These are phyloP conservation scores for Amia ocellicauda DNA, from an alignment of 2,113 vertebrate species.

Conservation along the genomic window DNA sequence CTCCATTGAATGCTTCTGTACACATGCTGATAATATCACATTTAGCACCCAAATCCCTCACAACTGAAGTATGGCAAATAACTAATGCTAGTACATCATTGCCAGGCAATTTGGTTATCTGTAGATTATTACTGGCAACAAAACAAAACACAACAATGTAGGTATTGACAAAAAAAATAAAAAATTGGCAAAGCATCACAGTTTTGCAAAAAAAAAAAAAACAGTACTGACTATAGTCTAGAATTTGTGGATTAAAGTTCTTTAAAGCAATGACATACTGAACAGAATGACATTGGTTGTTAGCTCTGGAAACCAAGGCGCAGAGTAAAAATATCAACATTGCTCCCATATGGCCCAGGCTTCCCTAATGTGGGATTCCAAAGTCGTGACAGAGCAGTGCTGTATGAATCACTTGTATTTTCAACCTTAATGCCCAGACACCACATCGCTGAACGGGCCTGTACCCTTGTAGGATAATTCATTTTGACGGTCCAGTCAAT, in stretches of 20 bases:
- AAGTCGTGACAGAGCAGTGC: neutral
- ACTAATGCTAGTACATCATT: too few species aligned
- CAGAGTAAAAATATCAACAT: neutral
- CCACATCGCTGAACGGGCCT: neutral
- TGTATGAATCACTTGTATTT: neutral
- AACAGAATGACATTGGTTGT: neutral
- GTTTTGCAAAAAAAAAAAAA: too few species aligned
- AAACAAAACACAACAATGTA: too few species aligned
- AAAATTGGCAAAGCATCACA: too few species aligned
- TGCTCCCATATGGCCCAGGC: neutral
- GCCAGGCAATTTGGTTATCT: too few species aligned
- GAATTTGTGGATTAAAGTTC: neutral
- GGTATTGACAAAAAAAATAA: too few species aligned
- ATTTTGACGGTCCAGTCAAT: constrained; percentile 9
- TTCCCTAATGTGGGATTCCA: neutral
- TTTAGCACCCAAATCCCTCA: too few species aligned
- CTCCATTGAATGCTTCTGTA: too few species aligned
- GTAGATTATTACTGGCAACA: too few species aligned
- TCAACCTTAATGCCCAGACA: neutral
- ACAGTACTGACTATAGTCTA: too few species aligned
- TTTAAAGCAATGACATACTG: neutral
- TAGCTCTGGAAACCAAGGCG: neutral
- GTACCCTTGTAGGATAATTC: neutral
- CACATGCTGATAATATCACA: too few species aligned
- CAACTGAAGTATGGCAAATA: too few species aligned